Conservation (phyloP, 1,140 invertebrate genomes). For the Drosophila suzukii region DNA sequence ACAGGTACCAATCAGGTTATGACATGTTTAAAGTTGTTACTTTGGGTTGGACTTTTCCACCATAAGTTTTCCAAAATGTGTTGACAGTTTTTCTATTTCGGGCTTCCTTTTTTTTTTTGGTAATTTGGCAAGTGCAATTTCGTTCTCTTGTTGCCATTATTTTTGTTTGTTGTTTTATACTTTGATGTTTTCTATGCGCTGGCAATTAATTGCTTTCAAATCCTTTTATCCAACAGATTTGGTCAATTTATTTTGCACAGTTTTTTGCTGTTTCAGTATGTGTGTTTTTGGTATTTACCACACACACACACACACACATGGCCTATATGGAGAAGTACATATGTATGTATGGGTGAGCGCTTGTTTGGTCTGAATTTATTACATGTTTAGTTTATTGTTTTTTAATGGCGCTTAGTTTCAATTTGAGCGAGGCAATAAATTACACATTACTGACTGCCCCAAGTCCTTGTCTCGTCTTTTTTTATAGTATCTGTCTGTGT, state of each 20-base stretch:
- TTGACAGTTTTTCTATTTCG: background rate
- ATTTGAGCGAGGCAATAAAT: slow-evolving; percentile 77
- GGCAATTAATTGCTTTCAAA: slow-evolving; percentile 82
- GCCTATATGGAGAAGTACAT: slow-evolving; percentile 1
- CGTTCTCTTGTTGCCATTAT: slow-evolving; percentile 8
- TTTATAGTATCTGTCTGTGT: background rate
- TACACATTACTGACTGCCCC: slow-evolving; percentile 67
- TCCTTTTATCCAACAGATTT: slow-evolving; percentile 82
- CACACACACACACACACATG: slow-evolving; percentile 3
- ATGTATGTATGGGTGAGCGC: background rate
- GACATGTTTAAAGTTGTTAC: background rate
- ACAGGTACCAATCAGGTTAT: background rate
- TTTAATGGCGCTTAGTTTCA: slow-evolving; percentile 81
- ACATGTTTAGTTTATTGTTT: slow-evolving; percentile 81
- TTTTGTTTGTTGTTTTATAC: slow-evolving; percentile 19
- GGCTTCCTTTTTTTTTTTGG: background rate
- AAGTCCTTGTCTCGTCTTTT: slow-evolving; percentile 27
- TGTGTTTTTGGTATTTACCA: slow-evolving; percentile 4
- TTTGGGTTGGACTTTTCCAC: background rate
- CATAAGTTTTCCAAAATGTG: background rate
- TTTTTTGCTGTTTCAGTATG: slow-evolving; percentile 40
- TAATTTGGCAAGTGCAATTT: slow-evolving; percentile 32
- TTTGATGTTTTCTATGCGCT: slow-evolving; percentile 62
- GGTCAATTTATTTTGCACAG: slow-evolving; percentile 79
- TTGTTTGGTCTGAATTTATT: slow-evolving; percentile 66